Base-by-base conservation (phyloP, 2,888 invertebrate species). In the Lampropteryx suffumata region DNA sequence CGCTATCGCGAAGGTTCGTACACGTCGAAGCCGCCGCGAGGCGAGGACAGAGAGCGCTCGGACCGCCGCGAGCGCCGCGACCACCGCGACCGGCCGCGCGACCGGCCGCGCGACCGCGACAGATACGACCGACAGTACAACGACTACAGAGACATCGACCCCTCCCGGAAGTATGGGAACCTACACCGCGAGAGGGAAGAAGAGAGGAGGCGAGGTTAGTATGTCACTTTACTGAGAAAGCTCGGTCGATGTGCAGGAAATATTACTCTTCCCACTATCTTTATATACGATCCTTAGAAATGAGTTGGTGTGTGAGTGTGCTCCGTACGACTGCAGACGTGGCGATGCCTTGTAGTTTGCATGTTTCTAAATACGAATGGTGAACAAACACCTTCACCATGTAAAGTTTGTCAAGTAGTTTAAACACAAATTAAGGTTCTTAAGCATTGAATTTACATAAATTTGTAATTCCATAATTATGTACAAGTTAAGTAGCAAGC, bases 1-100 rank as follows among this genome's bases (percentile, higher is more conserved):
- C 82, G 87, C 11, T 88, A 90, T 70, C 79, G 92, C 30, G 92
- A 92, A 63, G 90, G 91, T 10, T 88, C 90, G 27, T 84, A 88
- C 71, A 69, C 83, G 34, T 77, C 82, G n/a, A 76, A 82, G 17
- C 86, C 84, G 60, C 88, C 90, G 21, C 89, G 80, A 3, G 77
- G 74, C 41, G 70, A 79, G 34, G 79, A 17, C 3, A 2, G 17
- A 2, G 17, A 17, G 17, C 17, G 79, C 51, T 69, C 69, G 39
- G 68, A 73, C 29, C 75, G 76, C 8, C 17, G 79, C 51, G 70
- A 69, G 39, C 68, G 73, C 29, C 75, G 76, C 8, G 9, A 45
- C 44, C 50, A 29, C 44, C 39, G 29, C 1, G 65, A 73, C 55
- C 77, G 76, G 27, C 61, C 59, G 44, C 61, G 39, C 54, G 54